phyloP scores from a whole-genome alignment of 1,140 invertebrate species.

The Lethrus apterus region DNA sequence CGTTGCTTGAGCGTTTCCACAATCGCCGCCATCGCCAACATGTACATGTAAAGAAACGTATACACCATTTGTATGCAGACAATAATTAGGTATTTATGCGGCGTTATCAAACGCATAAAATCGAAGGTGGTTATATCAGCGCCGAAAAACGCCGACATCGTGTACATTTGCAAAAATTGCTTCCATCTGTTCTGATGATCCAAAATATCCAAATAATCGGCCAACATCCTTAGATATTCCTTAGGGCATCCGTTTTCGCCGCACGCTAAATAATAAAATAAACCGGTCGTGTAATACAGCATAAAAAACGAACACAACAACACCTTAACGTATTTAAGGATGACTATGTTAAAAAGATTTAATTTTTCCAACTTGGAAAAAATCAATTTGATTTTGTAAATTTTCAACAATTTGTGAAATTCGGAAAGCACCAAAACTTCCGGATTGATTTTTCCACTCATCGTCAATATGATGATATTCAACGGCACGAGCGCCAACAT shows the following conservation, averaged over 20 bases:
- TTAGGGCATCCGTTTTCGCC: background rate
- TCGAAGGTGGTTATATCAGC: conserved; percentile 4
- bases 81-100: background rate
- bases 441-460: background rate
- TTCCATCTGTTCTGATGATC: background rate
- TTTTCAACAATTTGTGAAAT: conserved; percentile 5
- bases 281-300: conserved; percentile 6
- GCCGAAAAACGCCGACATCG: background rate
- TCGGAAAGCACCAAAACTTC: conserved; percentile 1
- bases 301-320: conserved; percentile 4
- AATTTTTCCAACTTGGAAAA: background rate
- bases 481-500: conserved; percentile 14
- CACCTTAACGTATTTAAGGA: background rate
- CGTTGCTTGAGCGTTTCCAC: conserved; percentile 3
- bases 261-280: conserved; percentile 5
- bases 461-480: conserved; percentile 7
- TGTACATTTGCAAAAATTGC: background rate
- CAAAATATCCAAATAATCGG: background rate
- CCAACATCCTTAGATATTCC: background rate
- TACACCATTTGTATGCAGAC: conserved; percentile 1
- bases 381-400: conserved; percentile 6
- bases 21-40: conserved; percentile 1
- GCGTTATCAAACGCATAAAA: background rate
- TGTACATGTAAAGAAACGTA: background rate
- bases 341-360: background rate